These are phyloP conservation scores for Oopsacas minuta DNA, from an alignment of 37 sponge, comb jelly and placozoan genomes.

Conservation along the genomic window DNA sequence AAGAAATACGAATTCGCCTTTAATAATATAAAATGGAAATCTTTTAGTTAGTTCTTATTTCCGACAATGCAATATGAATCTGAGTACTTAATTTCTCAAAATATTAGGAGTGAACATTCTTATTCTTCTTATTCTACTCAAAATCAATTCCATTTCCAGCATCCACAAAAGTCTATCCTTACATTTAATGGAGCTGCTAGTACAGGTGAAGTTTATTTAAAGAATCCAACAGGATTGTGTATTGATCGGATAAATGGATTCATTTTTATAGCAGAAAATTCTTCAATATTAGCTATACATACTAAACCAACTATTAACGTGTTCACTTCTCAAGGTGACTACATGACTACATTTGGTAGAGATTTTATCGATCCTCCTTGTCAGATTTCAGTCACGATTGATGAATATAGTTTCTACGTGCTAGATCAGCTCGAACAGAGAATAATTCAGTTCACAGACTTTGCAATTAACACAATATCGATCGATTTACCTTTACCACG, in stretches of 20 bases:
- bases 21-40: too few relatives aligned
- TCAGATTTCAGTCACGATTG: neutral
- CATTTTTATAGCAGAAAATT: neutral
- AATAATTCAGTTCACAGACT: neutral
- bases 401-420: neutral
- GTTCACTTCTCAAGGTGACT: neutral
- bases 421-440: neutral
- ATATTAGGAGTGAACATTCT: too few relatives aligned
- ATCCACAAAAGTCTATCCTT: too few relatives aligned
- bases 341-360: neutral
- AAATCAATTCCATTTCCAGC: too few relatives aligned
- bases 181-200: neutral
- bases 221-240: neutral
- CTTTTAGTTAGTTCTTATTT: too few relatives aligned
- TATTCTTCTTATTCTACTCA: too few relatives aligned
- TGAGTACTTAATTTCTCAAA: too few relatives aligned
- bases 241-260: neutral
- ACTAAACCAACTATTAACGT: neutral
- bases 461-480: neutral
- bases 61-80: too few relatives aligned
- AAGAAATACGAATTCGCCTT: too few relatives aligned
- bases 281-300: too few relatives aligned
- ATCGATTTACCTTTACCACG: neutral
- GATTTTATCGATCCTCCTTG: neutral
- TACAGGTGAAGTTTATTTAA: neutral